These are phyloP conservation scores for Progne subis DNA, from an alignment of 2,113 vertebrate species.

Conservation along the genomic window DNA sequence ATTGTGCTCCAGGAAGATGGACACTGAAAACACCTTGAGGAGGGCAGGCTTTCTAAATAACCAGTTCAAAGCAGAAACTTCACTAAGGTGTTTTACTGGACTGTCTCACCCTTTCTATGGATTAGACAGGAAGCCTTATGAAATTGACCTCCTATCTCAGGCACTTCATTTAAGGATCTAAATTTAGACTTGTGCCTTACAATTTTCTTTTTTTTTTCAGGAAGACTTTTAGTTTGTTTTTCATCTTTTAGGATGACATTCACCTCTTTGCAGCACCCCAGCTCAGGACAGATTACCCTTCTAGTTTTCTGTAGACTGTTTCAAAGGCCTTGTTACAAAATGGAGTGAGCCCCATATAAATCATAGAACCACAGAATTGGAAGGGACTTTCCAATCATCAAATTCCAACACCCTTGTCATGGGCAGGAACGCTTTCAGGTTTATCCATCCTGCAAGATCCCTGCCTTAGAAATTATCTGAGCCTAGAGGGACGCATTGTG, in stretches of 20 bases:
- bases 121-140: background rate
- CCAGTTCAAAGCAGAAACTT: background rate
- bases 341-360: background rate
- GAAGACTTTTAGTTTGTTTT: background rate
- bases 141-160: background rate
- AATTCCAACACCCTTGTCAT: background rate
- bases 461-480: background rate
- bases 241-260: background rate
- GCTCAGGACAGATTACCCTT: background rate
- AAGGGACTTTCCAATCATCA: background rate
- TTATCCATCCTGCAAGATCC: background rate
- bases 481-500: background rate
- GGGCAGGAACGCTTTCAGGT: background rate
- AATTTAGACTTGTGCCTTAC: background rate
- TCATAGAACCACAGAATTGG: background rate
- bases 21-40: background rate
- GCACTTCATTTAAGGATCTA: background rate
- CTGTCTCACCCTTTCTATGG: background rate
- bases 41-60: background rate
- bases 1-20: background rate
- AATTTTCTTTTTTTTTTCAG: background rate
- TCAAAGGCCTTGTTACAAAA: background rate
- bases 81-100: background rate
- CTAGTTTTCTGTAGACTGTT: background rate
- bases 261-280: background rate